phyloP scores from a whole-genome alignment of 1,140 invertebrate genomes.

The Penaeus indicus region DNA sequence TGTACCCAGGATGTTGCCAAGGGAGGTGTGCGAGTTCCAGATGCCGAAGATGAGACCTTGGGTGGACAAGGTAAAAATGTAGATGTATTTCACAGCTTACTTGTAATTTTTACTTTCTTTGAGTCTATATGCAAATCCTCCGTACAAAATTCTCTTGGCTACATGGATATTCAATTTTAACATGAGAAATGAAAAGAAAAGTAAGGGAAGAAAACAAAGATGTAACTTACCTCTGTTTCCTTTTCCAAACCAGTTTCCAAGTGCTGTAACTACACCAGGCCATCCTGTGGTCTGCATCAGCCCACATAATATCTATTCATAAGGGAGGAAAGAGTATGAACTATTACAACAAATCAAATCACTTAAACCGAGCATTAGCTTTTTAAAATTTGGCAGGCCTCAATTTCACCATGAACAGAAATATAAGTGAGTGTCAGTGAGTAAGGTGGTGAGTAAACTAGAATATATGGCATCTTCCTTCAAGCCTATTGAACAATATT shows the following conservation, averaged over 20 bases:
- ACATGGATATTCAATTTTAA: background rate
- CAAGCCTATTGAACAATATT: no score
- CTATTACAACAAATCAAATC: background rate
- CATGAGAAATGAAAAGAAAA: background rate
- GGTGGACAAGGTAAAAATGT: background rate
- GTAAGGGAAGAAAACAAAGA: background rate
- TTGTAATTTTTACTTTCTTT: background rate
- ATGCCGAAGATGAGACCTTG: conserved; percentile 92
- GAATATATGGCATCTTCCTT: no score
- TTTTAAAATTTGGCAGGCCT: no score
- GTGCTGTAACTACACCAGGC: conserved; percentile 92
- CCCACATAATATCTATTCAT: conserved; percentile 72
- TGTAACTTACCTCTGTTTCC: conserved; percentile 77
- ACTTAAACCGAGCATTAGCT: no score
- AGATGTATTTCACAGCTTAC: background rate
- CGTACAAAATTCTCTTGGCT: background rate
- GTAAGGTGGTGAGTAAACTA: no score
- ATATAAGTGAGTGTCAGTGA: no score
- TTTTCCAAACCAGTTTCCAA: conserved; percentile 97
- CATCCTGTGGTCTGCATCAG: conserved; percentile 92
- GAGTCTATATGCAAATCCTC: background rate
- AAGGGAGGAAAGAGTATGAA: conserved; percentile 3
- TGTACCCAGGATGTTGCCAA: conserved; percentile 92
- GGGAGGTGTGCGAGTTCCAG: conserved; percentile 95
- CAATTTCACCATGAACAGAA: no score